Evolutionary conservation across 2,888 invertebrate species (phyloP), one percentile per base, ranked within the genome.

Genomic region (Eucera pruinosa): DNA sequence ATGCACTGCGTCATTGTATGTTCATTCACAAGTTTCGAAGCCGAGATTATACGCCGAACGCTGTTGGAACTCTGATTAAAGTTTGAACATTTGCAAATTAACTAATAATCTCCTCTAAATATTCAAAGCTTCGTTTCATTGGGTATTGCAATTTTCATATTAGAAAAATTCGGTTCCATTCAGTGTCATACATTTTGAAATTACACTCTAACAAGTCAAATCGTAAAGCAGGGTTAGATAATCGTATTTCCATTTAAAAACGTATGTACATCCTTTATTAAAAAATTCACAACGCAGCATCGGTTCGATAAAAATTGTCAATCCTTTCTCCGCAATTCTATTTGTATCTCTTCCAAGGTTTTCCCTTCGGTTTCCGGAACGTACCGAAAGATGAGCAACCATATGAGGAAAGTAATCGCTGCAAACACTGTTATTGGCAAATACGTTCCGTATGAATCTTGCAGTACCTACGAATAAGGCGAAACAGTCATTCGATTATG

Each of bases 361-460:
- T 91, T 92, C 61, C 92, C 91, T 74, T 92, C 92, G 18, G 92
- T 92, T 77, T 92, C 92, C 15, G 91, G 91, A 41, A 92, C 90
- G 80, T 87, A 90, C 48, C 88, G 76, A 81, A 91, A 92, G 77
- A 91, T 90, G 45, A 89, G 75, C 27, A 90, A 73, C 90, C 90
- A 91, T 54, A 91, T 66, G 62, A 91, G n/a, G 61, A 85, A 76
- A 15, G 90, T 91, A 71, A 91, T 86, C 27, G 64, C 78, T 7
- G 91, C 80, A 72, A 91, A 91, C 61, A 71, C 81, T 89, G 89
- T 89, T 47, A 92, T 86, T 2, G 92, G 90, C 69, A 85, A 85
- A 61, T 88, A 84, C 5, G 87, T 89, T 27, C 91, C 92, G 47
- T 89, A 89, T 4, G 76, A 64, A 30, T 88, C 87, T 52, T 87